These are phyloP conservation scores for Cyaniris semiargus DNA, from an alignment of 2,888 invertebrate genomes.

Conservation along the genomic window DNA sequence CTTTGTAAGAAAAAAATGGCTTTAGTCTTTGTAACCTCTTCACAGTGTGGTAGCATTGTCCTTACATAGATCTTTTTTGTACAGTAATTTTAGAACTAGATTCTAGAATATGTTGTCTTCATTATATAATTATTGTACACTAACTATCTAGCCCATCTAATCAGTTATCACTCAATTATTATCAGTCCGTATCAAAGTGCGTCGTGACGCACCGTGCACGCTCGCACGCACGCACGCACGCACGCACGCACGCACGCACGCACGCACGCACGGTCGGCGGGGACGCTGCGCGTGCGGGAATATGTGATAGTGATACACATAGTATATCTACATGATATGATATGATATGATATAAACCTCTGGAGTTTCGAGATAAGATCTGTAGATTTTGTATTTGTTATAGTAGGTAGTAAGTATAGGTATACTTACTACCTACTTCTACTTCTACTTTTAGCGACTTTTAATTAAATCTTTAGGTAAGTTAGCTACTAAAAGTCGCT, in stretches of 20 bases:
- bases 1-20: background rate
- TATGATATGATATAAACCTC: too few relatives aligned
- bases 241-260: constrained; percentile 1
- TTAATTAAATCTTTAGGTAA: too few relatives aligned
- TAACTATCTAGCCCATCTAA: constrained; percentile 4
- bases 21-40: background rate
- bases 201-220: background rate
- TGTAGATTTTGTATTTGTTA: too few relatives aligned
- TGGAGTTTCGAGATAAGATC: too few relatives aligned
- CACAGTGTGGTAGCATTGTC: background rate
- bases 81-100: too few relatives aligned
- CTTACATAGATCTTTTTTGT: background rate
- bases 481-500: too few relatives aligned
- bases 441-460: too few relatives aligned
- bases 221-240: background rate
- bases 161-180: background rate
- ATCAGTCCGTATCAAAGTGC: background rate
- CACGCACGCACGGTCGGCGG: too few relatives aligned
- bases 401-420: too few relatives aligned
- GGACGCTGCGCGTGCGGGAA: constrained; percentile 13
- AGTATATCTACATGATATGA: too few relatives aligned
- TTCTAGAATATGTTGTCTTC: too few relatives aligned
- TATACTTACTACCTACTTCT: too few relatives aligned
- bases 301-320: constrained; percentile 1
- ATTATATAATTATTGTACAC: background rate